Evolutionary conservation across 2,888 invertebrate genomes (phyloP).

Genomic region (Leuctra nigra): DNA sequence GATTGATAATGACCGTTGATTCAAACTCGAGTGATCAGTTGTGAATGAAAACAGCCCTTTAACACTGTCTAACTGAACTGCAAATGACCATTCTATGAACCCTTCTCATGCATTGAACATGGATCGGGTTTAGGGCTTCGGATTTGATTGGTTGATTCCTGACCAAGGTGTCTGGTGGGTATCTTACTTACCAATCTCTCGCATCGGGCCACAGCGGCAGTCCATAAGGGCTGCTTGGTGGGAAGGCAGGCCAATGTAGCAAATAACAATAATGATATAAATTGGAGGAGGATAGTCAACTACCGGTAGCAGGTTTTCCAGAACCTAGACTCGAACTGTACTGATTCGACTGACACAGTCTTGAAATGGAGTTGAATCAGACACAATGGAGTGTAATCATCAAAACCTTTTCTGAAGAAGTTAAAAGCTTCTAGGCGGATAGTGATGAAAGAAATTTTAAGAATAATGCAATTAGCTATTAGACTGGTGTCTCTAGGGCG

Average conservation of each 20-base stretch:
- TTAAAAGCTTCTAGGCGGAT: too few relatives aligned
- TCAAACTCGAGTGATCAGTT: too few relatives aligned
- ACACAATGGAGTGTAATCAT: too few relatives aligned
- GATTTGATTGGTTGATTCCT: too few relatives aligned
- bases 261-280: conserved; percentile 29
- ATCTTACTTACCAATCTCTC: conserved; percentile 31
- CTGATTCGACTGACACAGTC: background rate
- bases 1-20: too few relatives aligned
- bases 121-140: too few relatives aligned
- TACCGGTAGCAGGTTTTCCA: conserved; percentile 17
- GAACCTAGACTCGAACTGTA: background rate
- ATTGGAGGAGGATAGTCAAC: conserved; percentile 20
- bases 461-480: background rate
- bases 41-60: too few relatives aligned
- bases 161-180: too few relatives aligned
- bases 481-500: conserved; percentile 4
- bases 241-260: conserved; percentile 32
- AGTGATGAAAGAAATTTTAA: background rate
- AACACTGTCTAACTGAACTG: too few relatives aligned
- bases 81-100: too few relatives aligned
- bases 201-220: conserved; percentile 32
- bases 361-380: background rate
- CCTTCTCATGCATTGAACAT: too few relatives aligned
- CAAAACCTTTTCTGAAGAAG: too few relatives aligned
- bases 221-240: conserved; percentile 32